Percentiles rank a stretch among this genome's conserved stretches.
Conservation (phyloP, 2,797 vertebrate genomes). For the Argyrosomus regius region DNA sequence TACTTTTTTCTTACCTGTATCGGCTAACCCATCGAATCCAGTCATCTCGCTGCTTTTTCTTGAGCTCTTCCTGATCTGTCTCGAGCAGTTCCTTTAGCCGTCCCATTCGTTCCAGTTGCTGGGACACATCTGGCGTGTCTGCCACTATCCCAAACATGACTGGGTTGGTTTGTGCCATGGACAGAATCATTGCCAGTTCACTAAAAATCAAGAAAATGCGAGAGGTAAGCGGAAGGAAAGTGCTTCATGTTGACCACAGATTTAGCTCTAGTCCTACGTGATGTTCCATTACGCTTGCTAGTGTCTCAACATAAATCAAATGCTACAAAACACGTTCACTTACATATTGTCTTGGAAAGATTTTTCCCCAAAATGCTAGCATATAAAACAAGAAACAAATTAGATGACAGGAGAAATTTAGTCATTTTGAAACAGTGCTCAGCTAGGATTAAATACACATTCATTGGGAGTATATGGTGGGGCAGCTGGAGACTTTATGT, state of each 20-base stretch:
- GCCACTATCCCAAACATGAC: constrained; percentile 88
- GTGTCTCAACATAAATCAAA: not conserved
- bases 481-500: not conserved
- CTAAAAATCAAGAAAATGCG: constrained; percentile 67
- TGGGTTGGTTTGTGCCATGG: constrained; percentile 90
- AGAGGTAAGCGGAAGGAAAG: not conserved
- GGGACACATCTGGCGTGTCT: constrained; percentile 81
- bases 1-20: constrained; percentile 83
- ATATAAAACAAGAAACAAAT: constrained; percentile 40
- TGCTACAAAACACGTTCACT: constrained; percentile 37
- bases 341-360: constrained; percentile 70
- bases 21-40: constrained; percentile 88
- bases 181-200: constrained; percentile 91
- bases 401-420: not conserved
- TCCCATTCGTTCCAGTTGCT: constrained; percentile 87
- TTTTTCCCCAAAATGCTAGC: constrained; percentile 64
- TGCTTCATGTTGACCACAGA: not conserved
- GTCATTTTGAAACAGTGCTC: not conserved
- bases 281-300: not conserved
- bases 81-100: constrained; percentile 84
- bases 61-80: constrained; percentile 81
- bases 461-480: constrained; percentile 55
- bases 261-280: not conserved
- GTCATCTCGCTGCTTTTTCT: constrained; percentile 79
- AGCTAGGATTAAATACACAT: not conserved